Percentiles rank a stretch among this genome's conserved stretches.
Evolutionary conservation across 2,113 vertebrate species (phyloP).

Genomic region (Megaleporinus macrocephalus): DNA sequence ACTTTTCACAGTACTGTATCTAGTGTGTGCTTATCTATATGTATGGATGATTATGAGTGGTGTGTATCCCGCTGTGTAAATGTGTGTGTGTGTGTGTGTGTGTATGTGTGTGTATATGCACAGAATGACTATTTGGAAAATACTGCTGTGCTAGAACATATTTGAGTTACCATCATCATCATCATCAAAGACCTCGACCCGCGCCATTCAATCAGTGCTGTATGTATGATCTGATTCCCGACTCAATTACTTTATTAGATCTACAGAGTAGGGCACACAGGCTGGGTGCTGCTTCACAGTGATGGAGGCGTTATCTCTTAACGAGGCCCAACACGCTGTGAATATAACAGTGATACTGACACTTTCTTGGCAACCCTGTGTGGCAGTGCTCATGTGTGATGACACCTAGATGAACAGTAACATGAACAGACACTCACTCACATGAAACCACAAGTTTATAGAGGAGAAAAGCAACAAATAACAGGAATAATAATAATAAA

Average conservation of each 20-base stretch:
- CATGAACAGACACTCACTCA: background rate
- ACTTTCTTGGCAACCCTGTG: slow-evolving; percentile 34
- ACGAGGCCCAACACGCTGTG: slow-evolving; percentile 43
- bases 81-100: too few relatives aligned
- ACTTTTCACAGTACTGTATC: too few relatives aligned
- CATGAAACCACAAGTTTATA: background rate
- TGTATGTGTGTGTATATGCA: background rate
- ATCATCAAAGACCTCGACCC: slow-evolving; percentile 2
- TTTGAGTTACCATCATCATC: slow-evolving; percentile 12
- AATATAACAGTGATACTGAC: slow-evolving; percentile 27
- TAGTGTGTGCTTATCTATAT: too few relatives aligned
- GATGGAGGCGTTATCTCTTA: slow-evolving; percentile 41
- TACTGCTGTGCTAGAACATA: background rate
- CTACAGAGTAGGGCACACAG: background rate
- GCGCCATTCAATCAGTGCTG: background rate
- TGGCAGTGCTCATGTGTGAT: slow-evolving; percentile 31
- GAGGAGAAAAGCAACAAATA: background rate
- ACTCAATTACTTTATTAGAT: slow-evolving; percentile 37
- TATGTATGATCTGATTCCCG: slow-evolving; percentile 23
- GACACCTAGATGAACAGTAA: slow-evolving; percentile 32
- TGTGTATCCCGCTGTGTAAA: too few relatives aligned
- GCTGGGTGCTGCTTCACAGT: slow-evolving; percentile 30
- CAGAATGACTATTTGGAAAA: background rate
- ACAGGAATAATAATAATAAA: background rate
- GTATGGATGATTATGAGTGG: too few relatives aligned